Evolutionary conservation across 2,888 invertebrate species (phyloP).

Genomic region (Philereme vetulata): DNA sequence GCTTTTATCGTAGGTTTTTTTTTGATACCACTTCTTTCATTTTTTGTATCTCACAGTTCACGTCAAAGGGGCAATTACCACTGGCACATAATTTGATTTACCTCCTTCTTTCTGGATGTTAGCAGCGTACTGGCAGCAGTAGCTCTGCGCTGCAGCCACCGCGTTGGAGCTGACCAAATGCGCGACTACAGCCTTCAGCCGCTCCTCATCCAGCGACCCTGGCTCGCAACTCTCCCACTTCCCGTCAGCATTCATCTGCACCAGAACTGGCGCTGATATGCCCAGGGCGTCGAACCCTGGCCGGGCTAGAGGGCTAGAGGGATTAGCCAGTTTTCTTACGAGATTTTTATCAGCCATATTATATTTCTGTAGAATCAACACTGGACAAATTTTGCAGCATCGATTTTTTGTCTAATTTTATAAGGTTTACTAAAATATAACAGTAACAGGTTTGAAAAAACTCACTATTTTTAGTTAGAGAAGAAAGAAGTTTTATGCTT

Average conservation of each 20-base stretch:
- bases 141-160: slow-evolving; percentile 66
- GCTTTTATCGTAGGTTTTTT: slow-evolving; percentile 49
- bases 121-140: slow-evolving; percentile 65
- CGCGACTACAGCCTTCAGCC: slow-evolving; percentile 60
- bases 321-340: too few relatives aligned
- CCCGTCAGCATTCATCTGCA: slow-evolving; percentile 70
- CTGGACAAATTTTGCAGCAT: too few relatives aligned
- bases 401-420: too few relatives aligned
- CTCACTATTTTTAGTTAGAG: too few relatives aligned
- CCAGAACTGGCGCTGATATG: slow-evolving; percentile 46
- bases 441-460: too few relatives aligned
- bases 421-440: too few relatives aligned
- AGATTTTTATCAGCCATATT: too few relatives aligned
- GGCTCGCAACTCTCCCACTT: slow-evolving; percentile 68
- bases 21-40: slow-evolving; percentile 51
- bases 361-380: too few relatives aligned
- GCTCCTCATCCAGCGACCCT: slow-evolving; percentile 59
- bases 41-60: slow-evolving; percentile 66
- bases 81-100: slow-evolving; percentile 64
- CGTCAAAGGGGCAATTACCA: slow-evolving; percentile 75
- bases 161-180: slow-evolving; percentile 63
- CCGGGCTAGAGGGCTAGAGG: slow-evolving; percentile 29
- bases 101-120: slow-evolving; percentile 54
- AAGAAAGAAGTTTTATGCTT: too few relatives aligned
- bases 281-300: slow-evolving; percentile 37